Evolutionary conservation across 2,888 invertebrate species (phyloP).

Genomic region (Lasiommata megera): DNA sequence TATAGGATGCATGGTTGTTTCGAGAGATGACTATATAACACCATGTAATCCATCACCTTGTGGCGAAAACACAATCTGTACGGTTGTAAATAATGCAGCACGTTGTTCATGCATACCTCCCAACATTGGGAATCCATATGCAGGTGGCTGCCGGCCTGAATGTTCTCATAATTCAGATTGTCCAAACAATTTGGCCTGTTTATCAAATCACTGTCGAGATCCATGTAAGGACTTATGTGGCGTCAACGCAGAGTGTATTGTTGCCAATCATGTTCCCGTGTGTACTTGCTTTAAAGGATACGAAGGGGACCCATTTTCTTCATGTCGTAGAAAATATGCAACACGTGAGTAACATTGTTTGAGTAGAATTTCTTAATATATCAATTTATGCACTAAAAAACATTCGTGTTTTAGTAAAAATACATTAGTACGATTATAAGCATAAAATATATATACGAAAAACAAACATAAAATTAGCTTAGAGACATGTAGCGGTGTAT

Average conservation of each 20-base stretch:
- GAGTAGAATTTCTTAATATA: too few relatives aligned
- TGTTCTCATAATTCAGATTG: slow-evolving; percentile 92
- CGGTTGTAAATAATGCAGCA: slow-evolving; percentile 84
- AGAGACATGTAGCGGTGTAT: too few relatives aligned
- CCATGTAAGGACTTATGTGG: slow-evolving; percentile 94
- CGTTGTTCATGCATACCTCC: slow-evolving; percentile 93
- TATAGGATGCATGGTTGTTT: slow-evolving; percentile 86
- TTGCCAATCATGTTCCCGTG: slow-evolving; percentile 90
- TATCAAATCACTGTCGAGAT: slow-evolving; percentile 92
- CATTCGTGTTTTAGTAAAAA: too few relatives aligned
- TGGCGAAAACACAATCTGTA: slow-evolving; percentile 91
- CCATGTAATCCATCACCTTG: slow-evolving; percentile 91
- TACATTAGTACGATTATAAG: too few relatives aligned
- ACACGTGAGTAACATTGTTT: slow-evolving; percentile 77
- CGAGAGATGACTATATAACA: slow-evolving; percentile 66
- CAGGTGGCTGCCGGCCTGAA: slow-evolving; percentile 92
- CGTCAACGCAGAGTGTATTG: slow-evolving; percentile 89
- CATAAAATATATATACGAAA: too few relatives aligned
- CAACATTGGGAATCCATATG: slow-evolving; percentile 93
- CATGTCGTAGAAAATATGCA: slow-evolving; percentile 83
- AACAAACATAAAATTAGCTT: too few relatives aligned
- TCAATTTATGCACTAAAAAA: too few relatives aligned
- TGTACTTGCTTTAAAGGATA: slow-evolving; percentile 90
- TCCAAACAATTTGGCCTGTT: slow-evolving; percentile 87
- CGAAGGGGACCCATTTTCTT: slow-evolving; percentile 91